Evolutionary conservation across 2,797 vertebrate species (phyloP).

Genomic region (Bovichtus diacanthus): DNA sequence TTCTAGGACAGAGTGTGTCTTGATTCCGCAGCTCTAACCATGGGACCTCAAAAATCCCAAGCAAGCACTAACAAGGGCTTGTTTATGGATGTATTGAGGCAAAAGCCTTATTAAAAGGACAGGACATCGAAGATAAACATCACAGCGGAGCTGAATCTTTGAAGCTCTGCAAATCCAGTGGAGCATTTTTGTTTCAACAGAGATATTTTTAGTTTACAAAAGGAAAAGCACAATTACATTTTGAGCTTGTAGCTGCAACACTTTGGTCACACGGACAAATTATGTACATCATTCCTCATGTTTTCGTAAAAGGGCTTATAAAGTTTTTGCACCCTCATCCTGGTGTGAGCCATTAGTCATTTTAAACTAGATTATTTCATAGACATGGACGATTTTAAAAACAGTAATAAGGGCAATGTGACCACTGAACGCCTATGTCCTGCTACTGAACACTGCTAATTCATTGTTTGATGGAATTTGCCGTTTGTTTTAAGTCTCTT

Average conservation of each 20-base stretch:
- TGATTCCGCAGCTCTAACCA: slow-evolving; percentile 74
- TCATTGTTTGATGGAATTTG: too few relatives aligned
- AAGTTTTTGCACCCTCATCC: too few relatives aligned
- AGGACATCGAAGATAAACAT: slow-evolving; percentile 31
- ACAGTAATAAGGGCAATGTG: too few relatives aligned
- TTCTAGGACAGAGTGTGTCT: slow-evolving; percentile 74
- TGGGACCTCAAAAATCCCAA: slow-evolving; percentile 59
- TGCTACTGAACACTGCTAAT: too few relatives aligned
- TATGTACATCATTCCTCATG: too few relatives aligned
- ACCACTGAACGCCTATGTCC: too few relatives aligned
- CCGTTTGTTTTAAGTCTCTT: too few relatives aligned
- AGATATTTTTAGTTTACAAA: slow-evolving; percentile 11
- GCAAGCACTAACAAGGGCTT: slow-evolving; percentile 54
- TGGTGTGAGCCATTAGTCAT: too few relatives aligned
- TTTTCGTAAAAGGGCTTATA: too few relatives aligned
- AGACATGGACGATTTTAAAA: too few relatives aligned
- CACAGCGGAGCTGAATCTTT: slow-evolving; percentile 20
- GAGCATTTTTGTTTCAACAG: slow-evolving; percentile 3
- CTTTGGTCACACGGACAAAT: too few relatives aligned
- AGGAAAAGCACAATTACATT: slow-evolving; percentile 1
- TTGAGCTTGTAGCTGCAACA: not conserved
- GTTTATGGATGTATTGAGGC: slow-evolving; percentile 53
- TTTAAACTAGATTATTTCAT: too few relatives aligned
- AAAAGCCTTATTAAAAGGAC: slow-evolving; percentile 41
- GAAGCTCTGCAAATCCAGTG: slow-evolving; percentile 14